Conservation (phyloP, 1,140 invertebrate genomes). For the Coptotermes formosanus region DNA sequence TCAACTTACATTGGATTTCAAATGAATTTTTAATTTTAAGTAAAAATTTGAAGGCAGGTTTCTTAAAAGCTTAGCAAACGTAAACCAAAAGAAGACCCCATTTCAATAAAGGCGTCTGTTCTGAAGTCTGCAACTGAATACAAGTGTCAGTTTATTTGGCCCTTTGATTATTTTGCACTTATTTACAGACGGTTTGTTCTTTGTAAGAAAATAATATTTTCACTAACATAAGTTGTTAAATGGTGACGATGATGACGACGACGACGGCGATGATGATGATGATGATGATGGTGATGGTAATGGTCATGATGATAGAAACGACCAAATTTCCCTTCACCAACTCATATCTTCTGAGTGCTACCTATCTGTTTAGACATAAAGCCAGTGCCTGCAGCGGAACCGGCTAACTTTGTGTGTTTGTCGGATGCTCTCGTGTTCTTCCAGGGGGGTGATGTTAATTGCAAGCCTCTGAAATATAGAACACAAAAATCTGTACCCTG, state of each 20-base stretch:
- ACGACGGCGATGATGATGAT: too few relatives aligned
- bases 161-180: background rate
- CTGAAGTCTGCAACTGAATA: background rate
- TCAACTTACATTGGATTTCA: too few relatives aligned
- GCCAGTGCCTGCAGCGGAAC: slow-evolving; percentile 56
- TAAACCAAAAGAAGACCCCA: too few relatives aligned
- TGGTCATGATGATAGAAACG: too few relatives aligned
- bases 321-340: background rate
- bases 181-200: background rate
- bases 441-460: slow-evolving; percentile 53
- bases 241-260: background rate
- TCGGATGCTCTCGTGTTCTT: slow-evolving; percentile 53
- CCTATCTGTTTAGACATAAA: slow-evolving; percentile 51
- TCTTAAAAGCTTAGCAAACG: too few relatives aligned
- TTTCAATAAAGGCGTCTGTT: too few relatives aligned
- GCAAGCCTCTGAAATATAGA: slow-evolving; percentile 51
- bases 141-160: background rate
- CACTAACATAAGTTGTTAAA: background rate
- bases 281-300: background rate
- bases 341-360: background rate
- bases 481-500: background rate
- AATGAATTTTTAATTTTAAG: too few relatives aligned
- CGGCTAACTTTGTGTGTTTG: slow-evolving; percentile 50
- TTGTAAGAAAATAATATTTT: slow-evolving; percentile 1
- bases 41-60: too few relatives aligned